Conservation (phyloP, 2,888 invertebrate genomes). For the Chrysolina haemoptera region DNA sequence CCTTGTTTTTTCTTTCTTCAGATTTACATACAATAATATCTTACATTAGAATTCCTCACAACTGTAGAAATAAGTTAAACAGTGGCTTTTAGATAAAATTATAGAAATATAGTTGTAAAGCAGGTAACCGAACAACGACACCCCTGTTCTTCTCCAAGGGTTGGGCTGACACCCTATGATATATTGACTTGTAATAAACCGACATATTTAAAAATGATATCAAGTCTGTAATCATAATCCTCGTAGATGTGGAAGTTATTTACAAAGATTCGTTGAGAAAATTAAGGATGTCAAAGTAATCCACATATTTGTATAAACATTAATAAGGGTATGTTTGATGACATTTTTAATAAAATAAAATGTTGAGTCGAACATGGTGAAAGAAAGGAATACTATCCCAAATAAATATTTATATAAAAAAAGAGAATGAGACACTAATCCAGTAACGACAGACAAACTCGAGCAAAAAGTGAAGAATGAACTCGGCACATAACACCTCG, state of each 20-base stretch:
- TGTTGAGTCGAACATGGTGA: too few relatives aligned
- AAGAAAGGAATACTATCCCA: too few relatives aligned
- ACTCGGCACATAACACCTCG: too few relatives aligned
- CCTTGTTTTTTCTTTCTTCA: conserved; percentile 29
- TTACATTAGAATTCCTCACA: conserved; percentile 52
- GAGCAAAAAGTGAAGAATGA: too few relatives aligned
- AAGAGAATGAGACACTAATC: too few relatives aligned
- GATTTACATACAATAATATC: conserved; percentile 54
- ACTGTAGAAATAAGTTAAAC: conserved; percentile 53
- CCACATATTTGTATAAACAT: neutral
- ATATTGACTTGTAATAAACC: conserved; percentile 36
- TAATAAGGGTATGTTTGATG: too few relatives aligned
- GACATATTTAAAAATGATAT: conserved; percentile 18
- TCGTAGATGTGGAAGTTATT: conserved; percentile 29
- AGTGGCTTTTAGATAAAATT: conserved; percentile 56
- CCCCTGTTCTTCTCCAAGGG: conserved; percentile 28
- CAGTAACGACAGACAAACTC: too few relatives aligned
- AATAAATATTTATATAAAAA: too few relatives aligned
- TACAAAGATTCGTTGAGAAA: conserved; percentile 27
- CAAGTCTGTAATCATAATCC: neutral
- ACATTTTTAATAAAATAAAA: too few relatives aligned
- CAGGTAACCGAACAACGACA: conserved; percentile 47
- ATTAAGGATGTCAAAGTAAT: conserved; percentile 20
- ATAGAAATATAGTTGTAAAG: conserved; percentile 51
- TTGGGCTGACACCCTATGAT: conserved; percentile 26